Conservation (phyloP, 2,888 invertebrate species). For the Limulus polyphemus region DNA sequence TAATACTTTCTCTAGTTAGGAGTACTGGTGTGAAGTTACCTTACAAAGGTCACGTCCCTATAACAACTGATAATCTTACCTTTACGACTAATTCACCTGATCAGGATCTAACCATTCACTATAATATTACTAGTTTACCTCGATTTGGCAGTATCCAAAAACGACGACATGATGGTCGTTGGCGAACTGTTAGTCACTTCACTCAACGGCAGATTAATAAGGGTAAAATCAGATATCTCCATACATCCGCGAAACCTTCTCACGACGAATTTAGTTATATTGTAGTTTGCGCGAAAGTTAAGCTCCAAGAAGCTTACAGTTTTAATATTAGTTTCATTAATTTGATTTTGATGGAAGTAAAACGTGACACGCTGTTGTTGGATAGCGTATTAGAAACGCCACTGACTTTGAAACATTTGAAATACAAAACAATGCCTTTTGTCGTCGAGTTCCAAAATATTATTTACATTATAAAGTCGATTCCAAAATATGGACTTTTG, state of each 20-base stretch:
- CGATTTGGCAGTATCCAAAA: constrained; percentile 68
- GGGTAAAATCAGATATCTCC: constrained; percentile 67
- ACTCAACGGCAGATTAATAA: constrained; percentile 63
- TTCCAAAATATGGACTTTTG: constrained; percentile 62
- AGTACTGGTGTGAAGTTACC: constrained; percentile 52
- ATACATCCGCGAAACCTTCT: constrained; percentile 35
- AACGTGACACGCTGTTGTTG: constrained; percentile 52
- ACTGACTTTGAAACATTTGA: constrained; percentile 52
- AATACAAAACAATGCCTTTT: constrained; percentile 64
- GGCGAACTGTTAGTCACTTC: constrained; percentile 65
- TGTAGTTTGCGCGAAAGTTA: constrained; percentile 61
- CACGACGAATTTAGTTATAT: constrained; percentile 50
- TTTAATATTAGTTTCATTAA: constrained; percentile 77
- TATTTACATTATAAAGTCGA: constrained; percentile 52
- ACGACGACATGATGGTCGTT: constrained; percentile 51
- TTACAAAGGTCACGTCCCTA: constrained; percentile 55
- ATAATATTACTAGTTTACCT: constrained; percentile 61
- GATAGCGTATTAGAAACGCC: constrained; percentile 58
- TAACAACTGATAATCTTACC: constrained; percentile 71
- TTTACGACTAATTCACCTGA: constrained; percentile 78
- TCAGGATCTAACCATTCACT: constrained; percentile 58
- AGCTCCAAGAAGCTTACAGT: constrained; percentile 62
- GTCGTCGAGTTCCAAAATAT: constrained; percentile 54
- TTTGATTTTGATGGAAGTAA: constrained; percentile 51
- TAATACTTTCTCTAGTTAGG: constrained; percentile 55